Conservation (phyloP, 2,797 vertebrate species). For the Protosalanx chinensis region DNA sequence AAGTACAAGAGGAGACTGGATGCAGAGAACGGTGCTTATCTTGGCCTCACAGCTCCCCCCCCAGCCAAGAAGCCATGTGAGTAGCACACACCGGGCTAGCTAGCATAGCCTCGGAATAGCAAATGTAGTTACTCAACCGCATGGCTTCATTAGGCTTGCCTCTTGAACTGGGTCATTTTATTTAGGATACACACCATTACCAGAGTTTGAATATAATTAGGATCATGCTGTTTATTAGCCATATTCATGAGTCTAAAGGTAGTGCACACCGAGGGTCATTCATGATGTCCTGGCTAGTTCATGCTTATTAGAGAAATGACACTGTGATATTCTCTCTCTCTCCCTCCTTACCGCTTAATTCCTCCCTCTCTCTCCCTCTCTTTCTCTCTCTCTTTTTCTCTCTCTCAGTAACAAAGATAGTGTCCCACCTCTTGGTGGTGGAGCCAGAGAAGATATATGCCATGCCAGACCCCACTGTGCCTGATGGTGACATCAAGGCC, state of each 20-base stretch:
- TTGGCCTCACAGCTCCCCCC: conserved; percentile 86
- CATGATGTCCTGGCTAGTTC: not conserved
- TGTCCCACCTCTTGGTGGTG: conserved; percentile 94
- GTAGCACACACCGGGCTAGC: conserved; percentile 45
- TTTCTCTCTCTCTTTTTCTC: not conserved
- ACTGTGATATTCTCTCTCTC: not conserved
- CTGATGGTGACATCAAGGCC: conserved; percentile 95
- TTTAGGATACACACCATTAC: too few species aligned
- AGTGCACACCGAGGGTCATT: too few species aligned
- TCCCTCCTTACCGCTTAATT: not conserved
- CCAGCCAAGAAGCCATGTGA: conserved; percentile 91
- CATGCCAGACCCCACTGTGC: conserved; percentile 94
- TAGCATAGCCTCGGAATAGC: not conserved
- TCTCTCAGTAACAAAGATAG: conserved; percentile 88
- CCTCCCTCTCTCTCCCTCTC: conserved; percentile 6
- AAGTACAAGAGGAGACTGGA: conserved; percentile 96
- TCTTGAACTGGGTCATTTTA: too few species aligned
- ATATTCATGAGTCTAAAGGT: too few species aligned
- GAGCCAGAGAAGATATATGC: conserved; percentile 98
- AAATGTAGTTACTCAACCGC: too few species aligned
- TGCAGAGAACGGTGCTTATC: conserved; percentile 83
- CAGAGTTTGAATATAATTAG: too few species aligned
- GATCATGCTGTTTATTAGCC: too few species aligned
- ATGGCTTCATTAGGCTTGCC: too few species aligned
- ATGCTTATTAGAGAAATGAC: not conserved